Percentiles rank a stretch among this genome's conserved stretches.
These are phyloP conservation scores for Apostichopus japonicus DNA, from an alignment of 35 echinoderm and acorn worm species.

Conservation along the genomic window DNA sequence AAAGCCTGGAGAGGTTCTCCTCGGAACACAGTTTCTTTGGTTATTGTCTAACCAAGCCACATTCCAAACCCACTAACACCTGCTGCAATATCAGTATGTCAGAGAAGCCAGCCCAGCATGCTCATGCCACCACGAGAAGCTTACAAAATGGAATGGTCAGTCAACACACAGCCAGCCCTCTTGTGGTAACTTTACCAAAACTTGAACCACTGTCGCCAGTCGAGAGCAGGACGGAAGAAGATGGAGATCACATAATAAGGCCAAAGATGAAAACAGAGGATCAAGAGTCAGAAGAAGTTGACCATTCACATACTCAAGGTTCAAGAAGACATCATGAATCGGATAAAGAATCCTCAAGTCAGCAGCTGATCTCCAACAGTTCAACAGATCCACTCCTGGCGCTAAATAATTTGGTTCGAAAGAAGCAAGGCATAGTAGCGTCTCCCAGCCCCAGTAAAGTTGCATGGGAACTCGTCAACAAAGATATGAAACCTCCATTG, in stretches of 20 bases:
- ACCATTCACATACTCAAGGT: not conserved
- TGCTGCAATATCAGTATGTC: not conserved
- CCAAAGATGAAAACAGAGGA: constrained; percentile 10
- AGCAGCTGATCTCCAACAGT: not conserved
- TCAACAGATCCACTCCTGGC: constrained; percentile 26
- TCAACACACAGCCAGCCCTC: not conserved
- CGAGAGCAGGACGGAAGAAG: not conserved
- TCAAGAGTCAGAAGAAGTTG: not conserved
- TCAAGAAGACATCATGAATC: not conserved
- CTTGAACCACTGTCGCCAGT: not conserved
- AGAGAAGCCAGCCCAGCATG: not conserved
- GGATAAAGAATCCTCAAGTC: not conserved
- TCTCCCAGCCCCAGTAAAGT: constrained; percentile 43
- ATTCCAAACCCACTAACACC: constrained; percentile 24
- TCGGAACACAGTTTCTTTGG: constrained; percentile 10
- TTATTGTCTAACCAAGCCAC: not conserved
- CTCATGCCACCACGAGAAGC: not conserved
- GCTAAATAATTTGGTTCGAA: constrained; percentile 37
- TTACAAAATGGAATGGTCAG: not conserved
- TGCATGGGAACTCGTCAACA: constrained; percentile 33
- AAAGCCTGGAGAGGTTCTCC: constrained; percentile 53
- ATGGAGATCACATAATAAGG: not conserved
- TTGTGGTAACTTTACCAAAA: constrained; percentile 24
- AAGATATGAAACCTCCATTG: constrained; percentile 49
- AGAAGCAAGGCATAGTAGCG: constrained; percentile 22